Evolutionary conservation across 2,113 vertebrate species (phyloP), one percentile per base, ranked within the genome.

Genomic region (Lepus timidus): DNA sequence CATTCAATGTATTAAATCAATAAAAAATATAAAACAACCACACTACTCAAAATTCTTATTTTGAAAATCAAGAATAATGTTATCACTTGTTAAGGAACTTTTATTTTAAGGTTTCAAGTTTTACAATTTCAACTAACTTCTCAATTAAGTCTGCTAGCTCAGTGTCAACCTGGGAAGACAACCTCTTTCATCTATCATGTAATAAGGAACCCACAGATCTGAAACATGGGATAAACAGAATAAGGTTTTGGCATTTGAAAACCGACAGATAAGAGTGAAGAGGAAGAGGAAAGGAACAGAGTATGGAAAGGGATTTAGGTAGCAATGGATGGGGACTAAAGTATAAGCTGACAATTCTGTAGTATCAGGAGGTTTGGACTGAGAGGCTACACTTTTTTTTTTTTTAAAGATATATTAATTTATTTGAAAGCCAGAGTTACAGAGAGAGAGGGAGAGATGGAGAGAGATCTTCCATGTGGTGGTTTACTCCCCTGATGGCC

Each of bases 1-100:
- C 52, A 87, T 51, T 44, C 70, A 71, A 70, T 13, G 23, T 33
- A 52, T 88, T 71, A 39, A 85, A 49, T 85, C 85, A 92, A 92
- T 31, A 88, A 88, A 83, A 64, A 64, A 64, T 65, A 49, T 51
- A 39, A 27, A 62, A 88, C 49, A 67, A 61, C 12, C 67, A 75
- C 9, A 85, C 52, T 83, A 33, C 22, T 81, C 51, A 68, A 16
- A 88, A 68, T 61, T 68, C 51, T 9, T 84, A 79, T 79, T 88
- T 80, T 62, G 14, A 20, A 75, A 58, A 85, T 80, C 51, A 73
- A 88, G 78, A 85, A 73, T 19, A 83, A 52, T 65, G 22, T 73
- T 65, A 85, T 3, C n/a, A 39, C 19, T 76, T 81, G n/a, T 31
- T 67, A 1, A 58, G 49, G 84, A 92, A 33, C 14, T 44, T 27